These are phyloP conservation scores for Siniperca knerii DNA, from an alignment of 2,113 vertebrate species.

Conservation along the genomic window DNA sequence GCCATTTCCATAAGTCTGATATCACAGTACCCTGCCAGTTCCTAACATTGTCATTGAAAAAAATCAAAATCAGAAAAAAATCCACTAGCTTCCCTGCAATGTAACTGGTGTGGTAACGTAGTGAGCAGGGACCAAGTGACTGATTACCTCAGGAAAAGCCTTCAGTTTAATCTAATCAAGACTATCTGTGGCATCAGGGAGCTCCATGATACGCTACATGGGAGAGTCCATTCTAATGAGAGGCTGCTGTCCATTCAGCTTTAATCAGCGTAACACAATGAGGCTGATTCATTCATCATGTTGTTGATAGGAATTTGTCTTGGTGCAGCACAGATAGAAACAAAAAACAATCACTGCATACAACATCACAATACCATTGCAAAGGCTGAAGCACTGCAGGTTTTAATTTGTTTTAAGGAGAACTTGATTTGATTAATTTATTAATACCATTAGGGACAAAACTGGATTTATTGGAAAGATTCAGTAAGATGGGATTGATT, in stretches of 20 bases:
- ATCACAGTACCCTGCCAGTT: constrained; percentile 13
- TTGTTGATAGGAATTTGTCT: constrained; percentile 51
- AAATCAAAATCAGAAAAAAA: neutral
- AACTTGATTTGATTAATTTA: constrained; percentile 20
- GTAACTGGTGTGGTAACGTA: constrained; percentile 61
- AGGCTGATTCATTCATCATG: constrained; percentile 60
- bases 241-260: constrained; percentile 67
- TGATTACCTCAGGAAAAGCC: constrained; percentile 88
- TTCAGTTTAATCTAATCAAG: constrained; percentile 87
- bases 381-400: constrained; percentile 28
- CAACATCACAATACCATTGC: neutral
- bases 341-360: neutral
- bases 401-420: constrained; percentile 29
- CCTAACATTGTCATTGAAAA: constrained; percentile 5
- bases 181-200: constrained; percentile 76
- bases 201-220: constrained; percentile 62
- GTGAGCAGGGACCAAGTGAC: constrained; percentile 80
- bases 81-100: constrained; percentile 53
- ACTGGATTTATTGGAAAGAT: constrained; percentile 28
- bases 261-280: constrained; percentile 66
- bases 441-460: constrained; percentile 7
- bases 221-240: constrained; percentile 65
- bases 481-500: constrained; percentile 6
- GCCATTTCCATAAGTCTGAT: neutral
- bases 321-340: constrained; percentile 2